Conservation (phyloP, 2,113 vertebrate species). For the Oceanodroma tethys region DNA sequence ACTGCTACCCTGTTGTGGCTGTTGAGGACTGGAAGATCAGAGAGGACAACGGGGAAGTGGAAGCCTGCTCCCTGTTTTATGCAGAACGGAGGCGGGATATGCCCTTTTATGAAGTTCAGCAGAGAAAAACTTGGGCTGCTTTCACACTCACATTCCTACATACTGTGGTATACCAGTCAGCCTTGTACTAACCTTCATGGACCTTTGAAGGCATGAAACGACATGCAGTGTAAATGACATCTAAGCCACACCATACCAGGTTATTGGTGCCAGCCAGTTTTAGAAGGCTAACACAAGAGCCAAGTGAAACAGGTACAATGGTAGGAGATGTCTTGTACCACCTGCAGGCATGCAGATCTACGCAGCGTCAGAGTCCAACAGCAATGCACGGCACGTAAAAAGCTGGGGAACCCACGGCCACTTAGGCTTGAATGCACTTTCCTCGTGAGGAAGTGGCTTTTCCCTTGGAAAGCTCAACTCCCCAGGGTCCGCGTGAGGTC, state of each 20-base stretch:
- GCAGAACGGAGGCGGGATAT: not conserved
- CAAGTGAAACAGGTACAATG: conserved; percentile 18
- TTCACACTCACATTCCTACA: not conserved
- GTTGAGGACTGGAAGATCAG: not conserved
- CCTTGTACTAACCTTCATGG: not conserved
- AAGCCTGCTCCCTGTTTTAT: not conserved
- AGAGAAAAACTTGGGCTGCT: not conserved
- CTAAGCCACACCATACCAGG: not conserved
- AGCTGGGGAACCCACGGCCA: not conserved
- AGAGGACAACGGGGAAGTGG: not conserved
- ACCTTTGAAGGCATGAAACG: conserved; percentile 35
- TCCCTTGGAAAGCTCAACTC: conserved; percentile 47
- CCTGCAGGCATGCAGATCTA: not conserved
- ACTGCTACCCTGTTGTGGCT: not conserved
- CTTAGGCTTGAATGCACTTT: conserved; percentile 27
- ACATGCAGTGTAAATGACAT: conserved; percentile 1
- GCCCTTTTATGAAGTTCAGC: not conserved
- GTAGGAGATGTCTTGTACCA: conserved; percentile 3
- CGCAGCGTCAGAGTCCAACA: not conserved
- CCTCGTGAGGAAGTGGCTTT: conserved; percentile 55
- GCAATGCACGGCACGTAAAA: not conserved
- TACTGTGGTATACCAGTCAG: conserved; percentile 33
- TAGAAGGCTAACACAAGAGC: not conserved
- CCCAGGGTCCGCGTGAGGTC: conserved; percentile 42
- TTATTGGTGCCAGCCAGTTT: conserved; percentile 1